Evolutionary conservation across 92 coral and sea anemone genomes (phyloP).

Genomic region (Bergia sp.): DNA sequence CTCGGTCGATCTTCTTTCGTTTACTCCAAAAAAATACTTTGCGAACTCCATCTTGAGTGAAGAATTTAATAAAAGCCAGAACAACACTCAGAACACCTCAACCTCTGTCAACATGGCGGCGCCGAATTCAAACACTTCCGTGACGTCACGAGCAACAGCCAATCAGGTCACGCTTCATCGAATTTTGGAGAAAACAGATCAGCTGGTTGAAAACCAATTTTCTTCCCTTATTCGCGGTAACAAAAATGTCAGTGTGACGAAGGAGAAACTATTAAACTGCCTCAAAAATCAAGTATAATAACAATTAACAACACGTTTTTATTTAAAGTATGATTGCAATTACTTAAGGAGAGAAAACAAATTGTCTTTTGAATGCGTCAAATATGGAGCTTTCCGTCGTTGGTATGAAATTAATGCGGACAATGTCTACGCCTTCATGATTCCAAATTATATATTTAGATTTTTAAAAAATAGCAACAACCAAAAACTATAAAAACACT

Average conservation of each 20-base stretch:
- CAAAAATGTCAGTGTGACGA: neutral
- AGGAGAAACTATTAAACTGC: neutral
- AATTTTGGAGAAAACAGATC: neutral
- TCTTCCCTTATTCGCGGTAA: neutral
- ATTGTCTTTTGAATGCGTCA: neutral
- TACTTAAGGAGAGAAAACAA: no score
- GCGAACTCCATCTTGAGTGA: slow-evolving; percentile 77
- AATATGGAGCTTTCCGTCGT: neutral
- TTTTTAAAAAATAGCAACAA: no score
- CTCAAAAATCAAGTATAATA: neutral
- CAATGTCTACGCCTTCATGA: no score
- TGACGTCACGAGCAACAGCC: slow-evolving; percentile 82
- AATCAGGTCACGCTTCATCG: slow-evolving; percentile 54
- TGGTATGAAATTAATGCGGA: no score
- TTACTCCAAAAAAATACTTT: slow-evolving; percentile 75
- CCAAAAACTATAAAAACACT: no score
- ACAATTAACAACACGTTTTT: neutral
- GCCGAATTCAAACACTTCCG: slow-evolving; percentile 43
- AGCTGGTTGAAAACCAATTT: slow-evolving; percentile 8
- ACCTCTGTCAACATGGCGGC: slow-evolving; percentile 76
- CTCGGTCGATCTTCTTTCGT: slow-evolving; percentile 71
- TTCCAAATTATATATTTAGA: no score
- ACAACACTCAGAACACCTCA: slow-evolving; percentile 28
- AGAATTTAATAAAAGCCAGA: slow-evolving; percentile 43
- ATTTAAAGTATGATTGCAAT: neutral